These are phyloP conservation scores for Terrapene triunguis DNA, from an alignment of 2,113 vertebrate genomes.

Conservation along the genomic window DNA sequence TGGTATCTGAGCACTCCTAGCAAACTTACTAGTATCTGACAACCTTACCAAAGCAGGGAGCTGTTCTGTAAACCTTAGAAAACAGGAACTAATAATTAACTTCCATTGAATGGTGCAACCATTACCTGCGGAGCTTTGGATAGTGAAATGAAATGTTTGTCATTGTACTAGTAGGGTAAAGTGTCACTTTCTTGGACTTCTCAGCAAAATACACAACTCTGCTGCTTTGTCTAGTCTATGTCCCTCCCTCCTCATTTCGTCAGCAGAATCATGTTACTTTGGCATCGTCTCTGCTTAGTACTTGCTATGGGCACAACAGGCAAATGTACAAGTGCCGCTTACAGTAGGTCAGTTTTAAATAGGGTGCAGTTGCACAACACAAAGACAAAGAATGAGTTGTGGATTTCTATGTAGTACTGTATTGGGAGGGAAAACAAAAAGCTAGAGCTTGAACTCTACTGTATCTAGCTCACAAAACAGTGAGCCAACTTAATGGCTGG, in stretches of 20 bases:
- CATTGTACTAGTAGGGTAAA: background rate
- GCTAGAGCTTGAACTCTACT: background rate
- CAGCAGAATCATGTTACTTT: background rate
- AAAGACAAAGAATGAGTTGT: too few relatives aligned
- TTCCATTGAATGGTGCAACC: background rate
- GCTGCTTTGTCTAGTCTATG: rapidly evolving
- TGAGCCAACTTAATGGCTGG: background rate
- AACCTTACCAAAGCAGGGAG: background rate
- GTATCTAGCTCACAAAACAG: background rate
- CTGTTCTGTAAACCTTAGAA: background rate
- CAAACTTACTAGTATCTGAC: background rate
- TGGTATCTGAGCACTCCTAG: background rate
- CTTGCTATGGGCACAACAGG: background rate
- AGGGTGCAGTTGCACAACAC: background rate
- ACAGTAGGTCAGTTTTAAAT: background rate
- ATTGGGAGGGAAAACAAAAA: background rate
- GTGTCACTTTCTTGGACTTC: background rate
- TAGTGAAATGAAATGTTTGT: background rate
- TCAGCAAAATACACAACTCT: background rate
- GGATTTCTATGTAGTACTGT: too few relatives aligned
- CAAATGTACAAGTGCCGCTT: background rate
- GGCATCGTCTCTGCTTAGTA: background rate
- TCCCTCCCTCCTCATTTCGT: background rate
- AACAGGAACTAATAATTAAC: background rate
- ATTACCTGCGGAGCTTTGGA: background rate